A percentile compares a stretch with the other conserved stretches of the same genome.
These are phyloP conservation scores for Coregonus sp. DNA, from an alignment of 2,797 vertebrate genomes.

Conservation along the genomic window DNA sequence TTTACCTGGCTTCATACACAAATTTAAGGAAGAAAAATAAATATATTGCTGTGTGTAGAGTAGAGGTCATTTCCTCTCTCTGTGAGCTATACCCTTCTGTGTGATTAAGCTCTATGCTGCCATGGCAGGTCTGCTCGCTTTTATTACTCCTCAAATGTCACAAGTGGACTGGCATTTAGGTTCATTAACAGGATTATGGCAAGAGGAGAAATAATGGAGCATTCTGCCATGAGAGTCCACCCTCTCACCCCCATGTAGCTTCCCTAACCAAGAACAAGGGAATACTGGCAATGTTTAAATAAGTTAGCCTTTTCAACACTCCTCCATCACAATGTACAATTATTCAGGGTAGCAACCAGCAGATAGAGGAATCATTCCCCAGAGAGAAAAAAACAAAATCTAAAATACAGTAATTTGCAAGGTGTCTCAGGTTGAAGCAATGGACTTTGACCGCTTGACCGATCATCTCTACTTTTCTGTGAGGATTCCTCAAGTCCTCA, in stretches of 20 bases:
- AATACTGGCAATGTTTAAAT: constrained; percentile 47
- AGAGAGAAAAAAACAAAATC: constrained; percentile 7
- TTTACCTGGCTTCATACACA: background rate
- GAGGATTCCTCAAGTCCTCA: background rate
- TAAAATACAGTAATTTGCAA: background rate
- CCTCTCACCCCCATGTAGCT: constrained; percentile 44
- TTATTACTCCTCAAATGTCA: constrained; percentile 66
- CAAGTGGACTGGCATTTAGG: constrained; percentile 53
- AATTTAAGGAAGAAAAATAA: background rate
- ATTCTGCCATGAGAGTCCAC: constrained; percentile 36
- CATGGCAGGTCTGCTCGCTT: constrained; percentile 45
- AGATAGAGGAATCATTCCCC: background rate
- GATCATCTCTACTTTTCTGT: background rate
- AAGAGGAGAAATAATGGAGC: constrained; percentile 54
- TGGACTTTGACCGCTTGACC: background rate
- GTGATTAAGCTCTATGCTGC: constrained; percentile 15
- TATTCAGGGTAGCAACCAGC: constrained; percentile 23
- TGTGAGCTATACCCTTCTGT: background rate
- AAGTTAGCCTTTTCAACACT: constrained; percentile 48
- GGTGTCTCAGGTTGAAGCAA: background rate
- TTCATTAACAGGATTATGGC: constrained; percentile 67
- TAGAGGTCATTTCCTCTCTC: background rate
- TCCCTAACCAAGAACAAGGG: constrained; percentile 30
- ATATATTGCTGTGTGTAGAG: background rate
- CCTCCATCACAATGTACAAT: constrained; percentile 29